Evolutionary conservation across 2,797 vertebrate genomes (phyloP), one percentile per base, ranked within the genome.

Genomic region (Buceros bicornis): DNA sequence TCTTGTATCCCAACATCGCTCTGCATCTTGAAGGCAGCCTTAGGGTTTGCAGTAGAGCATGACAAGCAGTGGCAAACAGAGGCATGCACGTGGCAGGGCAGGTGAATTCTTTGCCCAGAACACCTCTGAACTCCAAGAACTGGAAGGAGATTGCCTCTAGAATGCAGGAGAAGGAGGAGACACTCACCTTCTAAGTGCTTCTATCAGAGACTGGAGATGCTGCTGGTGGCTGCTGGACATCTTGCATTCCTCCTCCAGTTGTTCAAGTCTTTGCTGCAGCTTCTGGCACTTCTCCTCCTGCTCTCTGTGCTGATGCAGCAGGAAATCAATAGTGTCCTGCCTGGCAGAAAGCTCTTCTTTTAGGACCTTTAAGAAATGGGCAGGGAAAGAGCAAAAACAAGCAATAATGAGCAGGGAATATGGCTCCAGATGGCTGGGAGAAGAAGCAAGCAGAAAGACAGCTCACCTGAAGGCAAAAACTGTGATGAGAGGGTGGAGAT

Each of bases 231-330:
- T 97, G 16, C 78, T 96, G 92, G 97, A 94, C 0, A 29, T 74
- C 24, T 96, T 97, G 33, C 95, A 92, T 29, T 98, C 97, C 73
- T 97, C 97, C 14, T 97, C 95, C 86, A 98, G 90, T 60, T 87
- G 91, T 85, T 97, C 97, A 35, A 99, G 96, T 31, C 92, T 95
- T 74, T 98, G 94, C 35, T 97, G 98, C 96, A 98, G 83, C 78
- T 98, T 97, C 62, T 97, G 97, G 31, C 97, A 97, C 43, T 98
- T 97, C 71, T 93, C 96, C 78, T 98, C 96, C 83, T 98, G 96
- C 87, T 98, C 97, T 50, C 97, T 93, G 43, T 98, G 83, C 95
- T 98, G 98, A 61, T 94, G 97, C 80, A 81, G 98, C 86, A 99
- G 96, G n/a, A 92, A 93, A 31, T 60, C 93, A 19, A 97, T 79